Base-by-base conservation (phyloP, 1,140 invertebrate species). In the Magallana ariakensis region DNA sequence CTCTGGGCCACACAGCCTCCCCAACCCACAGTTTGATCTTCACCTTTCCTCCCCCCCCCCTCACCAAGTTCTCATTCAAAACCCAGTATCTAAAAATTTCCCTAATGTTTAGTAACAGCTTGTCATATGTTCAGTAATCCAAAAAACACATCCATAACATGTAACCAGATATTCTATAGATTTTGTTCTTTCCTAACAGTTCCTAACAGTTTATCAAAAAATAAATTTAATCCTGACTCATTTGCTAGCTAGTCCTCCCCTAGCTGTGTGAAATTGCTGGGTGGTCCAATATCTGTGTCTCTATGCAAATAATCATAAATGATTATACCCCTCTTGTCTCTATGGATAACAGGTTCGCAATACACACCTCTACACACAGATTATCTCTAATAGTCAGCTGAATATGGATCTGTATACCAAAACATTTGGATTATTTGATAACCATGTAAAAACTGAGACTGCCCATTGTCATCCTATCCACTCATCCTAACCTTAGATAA, bases 381-480 rank as follows among this genome's bases (percentile, higher is more conserved):
- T 75, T 75, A 75, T 75, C 66, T 75, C 22, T 11, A 75, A 26
- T 13, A 75, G 26, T 5, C 66, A 33, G 66, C 22, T 75, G 66
- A 75, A 26, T 75, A 75, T 75, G 66, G 15, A 13, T 26, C 33
- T 11, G 66, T 75, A 26, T 75, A 26, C 22, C 4, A 19, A 75
- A 75, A 75, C 66, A 75, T 75, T 75, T 75, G 66, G 19, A 75
- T 75, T 26, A 75, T 75, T 46, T 4, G 66, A 75, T 75, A 75
- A 26, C 62, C 33, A 9, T 22, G 22, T 70, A 75, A 19, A 26
- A 5, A 26, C 33, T 4, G 33, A 46, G 33, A 46, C 33, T 46
- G 33, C 33, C 1, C 3, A 46, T 4, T 46, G 33, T 46, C 33
- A 46, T 46, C 33, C 33, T 46, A 46, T 46, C 33, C 33, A 46